phyloP scores from a whole-genome alignment of 2,888 invertebrate species.

The Bhutanitis thaidina region DNA sequence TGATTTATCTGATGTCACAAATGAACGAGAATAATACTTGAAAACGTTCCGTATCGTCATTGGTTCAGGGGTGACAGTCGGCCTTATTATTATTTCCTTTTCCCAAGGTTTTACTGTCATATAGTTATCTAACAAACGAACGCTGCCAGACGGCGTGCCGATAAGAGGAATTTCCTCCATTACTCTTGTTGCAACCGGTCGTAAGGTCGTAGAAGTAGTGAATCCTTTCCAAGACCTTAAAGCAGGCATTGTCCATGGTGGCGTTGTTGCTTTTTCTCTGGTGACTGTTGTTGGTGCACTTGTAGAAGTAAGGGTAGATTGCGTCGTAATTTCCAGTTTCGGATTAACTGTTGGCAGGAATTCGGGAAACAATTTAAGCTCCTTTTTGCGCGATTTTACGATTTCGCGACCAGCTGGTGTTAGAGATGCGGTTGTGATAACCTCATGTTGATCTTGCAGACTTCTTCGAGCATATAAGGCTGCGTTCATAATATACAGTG shows the following conservation, averaged over 20 bases:
- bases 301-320: slow-evolving; percentile 35
- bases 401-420: slow-evolving; percentile 50
- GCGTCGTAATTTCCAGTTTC: slow-evolving; percentile 44
- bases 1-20: slow-evolving; percentile 48
- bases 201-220: slow-evolving; percentile 49
- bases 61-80: slow-evolving; percentile 59
- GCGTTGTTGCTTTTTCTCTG: slow-evolving; percentile 52
- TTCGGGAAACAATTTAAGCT: slow-evolving; percentile 52
- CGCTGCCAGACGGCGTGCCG: slow-evolving; percentile 53
- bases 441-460: slow-evolving; percentile 40
- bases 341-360: slow-evolving; percentile 43
- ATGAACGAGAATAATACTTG: slow-evolving; percentile 51
- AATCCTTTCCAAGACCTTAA: slow-evolving; percentile 65
- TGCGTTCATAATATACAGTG: slow-evolving; percentile 60
- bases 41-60: slow-evolving; percentile 53
- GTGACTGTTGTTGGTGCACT: slow-evolving; percentile 37
- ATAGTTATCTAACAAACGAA: slow-evolving; percentile 50
- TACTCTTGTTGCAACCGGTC: slow-evolving; percentile 52
- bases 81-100: slow-evolving; percentile 60
- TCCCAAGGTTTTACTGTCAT: slow-evolving; percentile 64
- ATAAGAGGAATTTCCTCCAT: slow-evolving; percentile 46
- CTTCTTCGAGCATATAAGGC: slow-evolving; percentile 45
- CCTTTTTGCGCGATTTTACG: slow-evolving; percentile 62
- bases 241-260: slow-evolving; percentile 77
- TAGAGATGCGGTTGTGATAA: slow-evolving; percentile 44